Evolutionary conservation across 2,113 vertebrate genomes (phyloP).

Genomic region (Gasterosteus nipponicus): DNA sequence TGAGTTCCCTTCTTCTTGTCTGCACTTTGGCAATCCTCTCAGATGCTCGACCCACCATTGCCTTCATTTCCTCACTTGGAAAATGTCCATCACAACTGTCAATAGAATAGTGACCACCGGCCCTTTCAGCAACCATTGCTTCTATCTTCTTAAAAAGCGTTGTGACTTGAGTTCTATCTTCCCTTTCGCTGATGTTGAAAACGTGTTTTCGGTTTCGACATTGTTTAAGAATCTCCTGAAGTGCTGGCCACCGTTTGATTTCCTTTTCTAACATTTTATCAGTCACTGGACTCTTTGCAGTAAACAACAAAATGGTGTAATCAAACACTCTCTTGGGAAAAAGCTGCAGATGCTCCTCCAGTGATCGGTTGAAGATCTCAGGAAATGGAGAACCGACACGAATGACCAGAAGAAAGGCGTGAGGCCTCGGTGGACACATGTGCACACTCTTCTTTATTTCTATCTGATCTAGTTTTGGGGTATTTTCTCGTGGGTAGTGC

Average conservation of each 20-base stretch:
- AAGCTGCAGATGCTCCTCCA: slow-evolving; percentile 27
- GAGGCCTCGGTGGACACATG: slow-evolving; percentile 17
- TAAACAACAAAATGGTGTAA: slow-evolving; percentile 48
- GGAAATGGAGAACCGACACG: neutral
- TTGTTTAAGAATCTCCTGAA: slow-evolving; percentile 28
- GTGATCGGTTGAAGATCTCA: neutral
- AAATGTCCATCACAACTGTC: neutral
- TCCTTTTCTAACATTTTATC: neutral
- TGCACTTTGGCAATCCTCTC: slow-evolving; percentile 9
- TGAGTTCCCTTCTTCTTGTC: slow-evolving; percentile 10
- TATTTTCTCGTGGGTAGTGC: slow-evolving; percentile 37
- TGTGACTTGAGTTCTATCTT: too few relatives aligned
- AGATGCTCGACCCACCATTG: neutral
- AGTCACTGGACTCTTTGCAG: neutral
- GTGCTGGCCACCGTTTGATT: neutral
- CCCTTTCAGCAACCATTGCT: slow-evolving; percentile 8
- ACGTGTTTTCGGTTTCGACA: too few relatives aligned
- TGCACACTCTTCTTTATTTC: slow-evolving; percentile 35
- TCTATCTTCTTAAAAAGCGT: slow-evolving; percentile 38
- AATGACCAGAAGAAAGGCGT: slow-evolving; percentile 27
- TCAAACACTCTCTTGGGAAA: slow-evolving; percentile 8
- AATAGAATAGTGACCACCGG: neutral
- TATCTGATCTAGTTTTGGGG: slow-evolving; percentile 31
- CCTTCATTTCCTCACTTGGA: neutral
- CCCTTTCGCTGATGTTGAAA: too few relatives aligned